A percentile compares a stretch with the other conserved stretches of the same genome.
phyloP scores from a whole-genome alignment of 2,888 invertebrate genomes.

The Orchestes rusci region DNA sequence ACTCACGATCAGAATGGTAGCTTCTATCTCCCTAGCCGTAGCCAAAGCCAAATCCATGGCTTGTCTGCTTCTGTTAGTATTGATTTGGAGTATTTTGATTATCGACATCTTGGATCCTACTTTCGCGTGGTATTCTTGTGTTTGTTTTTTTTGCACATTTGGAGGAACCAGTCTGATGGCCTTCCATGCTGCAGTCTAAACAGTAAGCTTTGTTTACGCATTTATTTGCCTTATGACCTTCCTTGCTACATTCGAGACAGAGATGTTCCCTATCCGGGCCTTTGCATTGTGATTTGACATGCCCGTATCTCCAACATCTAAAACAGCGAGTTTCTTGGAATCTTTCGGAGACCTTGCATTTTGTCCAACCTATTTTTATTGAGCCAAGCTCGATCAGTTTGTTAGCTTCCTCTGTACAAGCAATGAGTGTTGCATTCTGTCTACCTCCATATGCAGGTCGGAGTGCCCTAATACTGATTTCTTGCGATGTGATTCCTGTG shows the following conservation, averaged over 20 bases:
- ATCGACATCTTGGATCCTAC: not conserved
- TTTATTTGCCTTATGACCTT: slow-evolving; percentile 19
- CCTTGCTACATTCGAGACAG: slow-evolving; percentile 22
- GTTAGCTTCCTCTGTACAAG: slow-evolving; percentile 9
- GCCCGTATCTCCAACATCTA: slow-evolving; percentile 24
- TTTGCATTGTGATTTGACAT: slow-evolving; percentile 16
- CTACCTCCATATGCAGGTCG: slow-evolving; percentile 22
- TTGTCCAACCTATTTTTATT: slow-evolving; percentile 15
- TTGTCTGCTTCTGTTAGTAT: not conserved
- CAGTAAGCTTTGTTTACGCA: slow-evolving; percentile 22
- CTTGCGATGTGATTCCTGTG: slow-evolving; percentile 7
- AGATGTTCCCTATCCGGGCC: slow-evolving; percentile 18
- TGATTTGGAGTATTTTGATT: not conserved
- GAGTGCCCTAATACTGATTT: slow-evolving; percentile 19
- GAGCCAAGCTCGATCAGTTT: slow-evolving; percentile 1
- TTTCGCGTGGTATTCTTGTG: too few species aligned
- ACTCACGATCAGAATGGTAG: not conserved
- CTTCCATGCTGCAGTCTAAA: slow-evolving; percentile 18
- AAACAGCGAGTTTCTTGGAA: slow-evolving; percentile 15
- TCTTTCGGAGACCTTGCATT: slow-evolving; percentile 18
- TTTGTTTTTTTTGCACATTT: too few species aligned
- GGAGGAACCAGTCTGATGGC: slow-evolving; percentile 13
- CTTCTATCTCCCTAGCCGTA: not conserved
- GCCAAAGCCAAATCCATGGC: not conserved
- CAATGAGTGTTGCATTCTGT: slow-evolving; percentile 22